Percentiles rank a stretch among this genome's conserved stretches.
These are phyloP conservation scores for Anneissia japonica DNA, from an alignment of 35 echinoderm and acorn worm species.

Conservation along the genomic window DNA sequence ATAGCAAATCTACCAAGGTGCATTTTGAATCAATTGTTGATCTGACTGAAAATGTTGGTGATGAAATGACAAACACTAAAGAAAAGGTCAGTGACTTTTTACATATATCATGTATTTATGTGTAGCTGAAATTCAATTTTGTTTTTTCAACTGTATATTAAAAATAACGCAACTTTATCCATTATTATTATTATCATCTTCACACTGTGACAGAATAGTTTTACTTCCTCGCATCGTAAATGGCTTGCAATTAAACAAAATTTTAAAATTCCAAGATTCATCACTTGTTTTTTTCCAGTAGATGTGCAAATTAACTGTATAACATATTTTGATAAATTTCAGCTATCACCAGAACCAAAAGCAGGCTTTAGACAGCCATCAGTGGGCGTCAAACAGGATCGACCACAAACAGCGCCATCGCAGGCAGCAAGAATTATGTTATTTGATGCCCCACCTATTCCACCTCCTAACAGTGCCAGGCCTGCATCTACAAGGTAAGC, in stretches of 20 bases:
- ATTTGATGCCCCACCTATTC: neutral
- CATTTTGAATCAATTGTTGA: slow-evolving; percentile 45
- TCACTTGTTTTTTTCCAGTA: no score
- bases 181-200: no score
- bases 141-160: no score
- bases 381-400: neutral
- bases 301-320: no score
- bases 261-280: no score
- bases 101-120: no score
- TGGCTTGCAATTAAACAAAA: no score
- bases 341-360: slow-evolving; percentile 38
- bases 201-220: no score
- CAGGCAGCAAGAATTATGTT: neutral
- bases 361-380: slow-evolving; percentile 29
- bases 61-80: slow-evolving; percentile 44
- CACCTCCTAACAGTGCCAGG: slow-evolving; percentile 1
- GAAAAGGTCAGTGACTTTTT: slow-evolving; percentile 34
- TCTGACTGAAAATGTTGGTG: slow-evolving; percentile 42
- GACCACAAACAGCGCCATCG: neutral
- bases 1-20: slow-evolving; percentile 1
- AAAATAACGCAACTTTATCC: no score
- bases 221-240: no score
- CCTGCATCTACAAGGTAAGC: neutral
- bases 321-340: no score
- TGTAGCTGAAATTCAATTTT: no score